Base-by-base conservation (phyloP, 2,113 vertebrate species). In the Pterocles gutturalis region DNA sequence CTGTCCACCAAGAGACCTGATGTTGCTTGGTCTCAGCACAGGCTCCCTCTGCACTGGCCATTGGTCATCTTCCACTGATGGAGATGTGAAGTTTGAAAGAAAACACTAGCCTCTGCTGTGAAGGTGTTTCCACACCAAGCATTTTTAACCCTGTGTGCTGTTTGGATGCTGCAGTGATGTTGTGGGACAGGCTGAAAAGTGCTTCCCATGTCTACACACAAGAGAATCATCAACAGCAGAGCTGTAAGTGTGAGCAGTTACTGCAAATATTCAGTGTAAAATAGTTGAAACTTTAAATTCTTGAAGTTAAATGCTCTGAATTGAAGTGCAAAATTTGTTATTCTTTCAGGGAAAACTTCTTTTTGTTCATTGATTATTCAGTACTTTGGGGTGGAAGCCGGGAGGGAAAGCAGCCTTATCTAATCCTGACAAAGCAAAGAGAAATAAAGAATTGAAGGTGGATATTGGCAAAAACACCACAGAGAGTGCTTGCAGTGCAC, bases 121-220 rank as follows among this genome's bases (percentile, higher is more conserved):
- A 26, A 51, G 5, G 21, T 22, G 26, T 22, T 82, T 45, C 0
- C 0, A 34, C 36, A 26, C 6, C 3, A 22, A 29, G 17, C 1
- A 11, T 41, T 24, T 64, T 33, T 12, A 55, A 10, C 31, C 7
- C 54, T 45, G 12, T 17, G 10, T 14, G 18, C 13, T 3, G 28
- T n/a, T n/a, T 41, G 38, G 10, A 21, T 61, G 54, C 38, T 21
- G 17, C 17, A 7, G 11, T 7, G 17, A 15, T 34, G 20, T 4
- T 13, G 41, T 8, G 20, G 19, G 38, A 26, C 25, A 38, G 24
- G 18, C 22, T 17, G 38, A 29, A 34, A 6, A 11, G 31, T 17
- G 33, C 7, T n/a, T 67, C 28, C 28, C 28, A 17, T 0, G 1
- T 33, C 46, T 48, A 29, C 7, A 12, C 1, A 1, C 21, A 48